A percentile compares a stretch with the other conserved stretches of the same genome.
Conservation (phyloP, 2,888 invertebrate genomes). For the Caenorhabditis uteleia region DNA sequence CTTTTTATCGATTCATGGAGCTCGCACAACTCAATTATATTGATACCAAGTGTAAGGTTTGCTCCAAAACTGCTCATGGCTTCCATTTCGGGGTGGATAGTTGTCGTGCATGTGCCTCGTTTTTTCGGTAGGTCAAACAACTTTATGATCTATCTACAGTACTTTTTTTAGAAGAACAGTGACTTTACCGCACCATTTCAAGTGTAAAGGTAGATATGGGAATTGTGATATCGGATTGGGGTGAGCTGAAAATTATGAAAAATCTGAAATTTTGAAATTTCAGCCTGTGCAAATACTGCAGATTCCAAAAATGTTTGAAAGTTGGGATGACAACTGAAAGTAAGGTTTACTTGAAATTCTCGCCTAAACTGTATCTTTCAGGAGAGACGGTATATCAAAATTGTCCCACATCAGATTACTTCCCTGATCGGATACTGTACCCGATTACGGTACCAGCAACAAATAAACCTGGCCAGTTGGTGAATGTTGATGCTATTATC, state of each 20-base stretch:
- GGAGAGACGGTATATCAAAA: no score
- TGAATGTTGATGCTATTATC: conserved; percentile 24
- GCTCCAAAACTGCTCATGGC: conserved; percentile 20
- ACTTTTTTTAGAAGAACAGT: conserved; percentile 32
- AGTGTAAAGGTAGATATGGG: conserved; percentile 10
- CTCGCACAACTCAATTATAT: no score
- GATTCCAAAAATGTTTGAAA: conserved; percentile 24
- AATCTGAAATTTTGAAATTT: no score
- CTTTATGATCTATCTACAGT: no score
- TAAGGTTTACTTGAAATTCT: no score
- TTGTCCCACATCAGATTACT: no score
- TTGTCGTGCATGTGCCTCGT: conserved; percentile 33
- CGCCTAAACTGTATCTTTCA: no score
- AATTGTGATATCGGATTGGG: conserved; percentile 17
- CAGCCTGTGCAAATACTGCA: conserved; percentile 23
- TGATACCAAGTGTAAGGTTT: conserved; percentile 15
- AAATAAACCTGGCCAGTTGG: no score
- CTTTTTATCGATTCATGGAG: no score
- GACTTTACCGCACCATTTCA: conserved; percentile 18
- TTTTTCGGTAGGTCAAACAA: conserved; percentile 16
- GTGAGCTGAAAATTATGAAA: conserved; percentile 3
- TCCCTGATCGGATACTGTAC: neutral
- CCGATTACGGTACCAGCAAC: neutral
- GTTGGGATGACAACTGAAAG: conserved; percentile 33
- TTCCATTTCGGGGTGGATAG: conserved; percentile 24